A percentile compares a stretch with the other conserved stretches of the same genome.
Evolutionary conservation across 2,113 vertebrate genomes (phyloP).

Genomic region (Trematomus loennbergii): DNA sequence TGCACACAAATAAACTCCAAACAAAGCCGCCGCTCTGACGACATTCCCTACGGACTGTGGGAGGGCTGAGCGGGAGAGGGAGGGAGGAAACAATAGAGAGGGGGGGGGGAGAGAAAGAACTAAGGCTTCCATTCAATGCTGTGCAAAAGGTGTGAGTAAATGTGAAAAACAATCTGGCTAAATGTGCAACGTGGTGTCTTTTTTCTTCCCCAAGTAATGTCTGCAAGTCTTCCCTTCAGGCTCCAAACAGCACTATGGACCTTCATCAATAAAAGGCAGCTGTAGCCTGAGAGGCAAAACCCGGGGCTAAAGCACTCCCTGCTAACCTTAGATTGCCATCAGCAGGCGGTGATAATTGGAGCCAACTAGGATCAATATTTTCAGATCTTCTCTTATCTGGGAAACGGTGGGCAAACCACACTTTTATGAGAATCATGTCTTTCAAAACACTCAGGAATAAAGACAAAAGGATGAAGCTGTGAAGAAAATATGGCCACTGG

Average conservation of each 20-base stretch:
- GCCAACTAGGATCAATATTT: constrained; percentile 1
- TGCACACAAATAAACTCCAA: constrained; percentile 75
- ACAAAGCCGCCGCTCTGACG: constrained; percentile 68
- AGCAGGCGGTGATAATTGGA: background rate
- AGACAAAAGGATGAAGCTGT: background rate
- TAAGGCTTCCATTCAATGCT: constrained; percentile 33
- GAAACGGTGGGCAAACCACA: background rate
- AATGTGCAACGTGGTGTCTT: background rate
- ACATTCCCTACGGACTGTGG: constrained; percentile 55
- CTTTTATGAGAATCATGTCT: background rate
- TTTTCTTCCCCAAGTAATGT: background rate
- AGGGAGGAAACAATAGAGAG: background rate
- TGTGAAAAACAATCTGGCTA: no score
- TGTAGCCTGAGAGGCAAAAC: background rate
- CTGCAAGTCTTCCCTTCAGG: background rate
- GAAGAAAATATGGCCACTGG: background rate
- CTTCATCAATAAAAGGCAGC: background rate
- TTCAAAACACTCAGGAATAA: background rate
- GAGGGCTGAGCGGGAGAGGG: constrained; percentile 38
- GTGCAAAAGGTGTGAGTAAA: constrained; percentile 4
- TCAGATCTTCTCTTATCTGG: background rate
- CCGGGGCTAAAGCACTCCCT: background rate
- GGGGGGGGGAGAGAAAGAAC: constrained; percentile 7
- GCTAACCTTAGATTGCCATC: background rate
- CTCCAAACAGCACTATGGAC: background rate